These are phyloP conservation scores for Ylistrum balloti DNA, from an alignment of 1,140 invertebrate species.

Conservation along the genomic window DNA sequence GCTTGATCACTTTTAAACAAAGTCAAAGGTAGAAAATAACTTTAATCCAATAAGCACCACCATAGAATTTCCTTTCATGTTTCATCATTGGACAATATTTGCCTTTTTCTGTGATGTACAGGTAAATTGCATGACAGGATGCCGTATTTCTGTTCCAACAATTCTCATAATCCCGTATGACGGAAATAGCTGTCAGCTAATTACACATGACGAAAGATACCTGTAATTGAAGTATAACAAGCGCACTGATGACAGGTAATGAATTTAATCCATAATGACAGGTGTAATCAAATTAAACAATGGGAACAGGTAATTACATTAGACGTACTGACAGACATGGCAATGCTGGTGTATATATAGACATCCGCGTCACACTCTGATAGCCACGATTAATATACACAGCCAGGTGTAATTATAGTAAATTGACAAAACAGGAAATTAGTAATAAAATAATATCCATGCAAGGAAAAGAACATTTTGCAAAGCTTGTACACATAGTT, in stretches of 20 bases:
- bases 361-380: neutral
- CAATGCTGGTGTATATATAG: neutral
- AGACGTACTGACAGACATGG: neutral
- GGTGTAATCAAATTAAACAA: constrained; percentile 40
- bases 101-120: neutral
- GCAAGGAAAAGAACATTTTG: neutral
- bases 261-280: constrained; percentile 34
- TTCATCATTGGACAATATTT: neutral
- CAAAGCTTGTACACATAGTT: neutral
- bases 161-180: neutral
- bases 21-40: constrained; percentile 11
- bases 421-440: neutral
- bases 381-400: constrained; percentile 30
- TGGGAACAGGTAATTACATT: constrained; percentile 24
- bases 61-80: neutral
- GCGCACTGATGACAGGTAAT: constrained; percentile 2
- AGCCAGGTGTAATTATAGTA: neutral
- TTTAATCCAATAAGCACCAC: constrained; percentile 13
- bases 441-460: neutral
- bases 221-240: constrained; percentile 29
- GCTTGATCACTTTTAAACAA: constrained; percentile 30
- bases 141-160: neutral
- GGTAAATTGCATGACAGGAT: constrained; percentile 29
- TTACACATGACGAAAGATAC: constrained; percentile 21
- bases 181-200: constrained; percentile 17